phyloP scores from a whole-genome alignment of 2,113 vertebrate genomes.

The Plecotus auritus region DNA sequence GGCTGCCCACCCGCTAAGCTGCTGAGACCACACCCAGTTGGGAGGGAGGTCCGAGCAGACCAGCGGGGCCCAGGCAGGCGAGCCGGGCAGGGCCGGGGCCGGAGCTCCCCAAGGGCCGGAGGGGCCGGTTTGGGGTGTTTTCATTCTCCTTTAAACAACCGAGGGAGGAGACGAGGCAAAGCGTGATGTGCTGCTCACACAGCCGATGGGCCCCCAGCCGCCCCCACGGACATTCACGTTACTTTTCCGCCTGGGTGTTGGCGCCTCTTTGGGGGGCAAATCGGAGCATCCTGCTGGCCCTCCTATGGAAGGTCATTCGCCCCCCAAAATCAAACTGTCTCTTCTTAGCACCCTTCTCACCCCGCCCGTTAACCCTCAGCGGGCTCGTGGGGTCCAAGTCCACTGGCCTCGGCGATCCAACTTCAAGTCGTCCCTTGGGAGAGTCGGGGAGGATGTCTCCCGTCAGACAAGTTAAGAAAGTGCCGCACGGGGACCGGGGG shows the following conservation, averaged over 20 bases:
- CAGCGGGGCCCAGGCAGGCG: too few species aligned
- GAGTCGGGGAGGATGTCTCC: neutral
- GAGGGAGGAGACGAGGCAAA: conserved; percentile 1
- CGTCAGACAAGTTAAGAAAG: neutral
- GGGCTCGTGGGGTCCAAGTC: neutral
- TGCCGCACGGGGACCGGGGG: accelerated
- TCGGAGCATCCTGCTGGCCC: neutral
- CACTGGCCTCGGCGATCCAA: neutral
- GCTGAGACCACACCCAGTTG: conserved; percentile 38
- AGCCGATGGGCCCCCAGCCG: neutral
- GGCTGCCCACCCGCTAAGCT: conserved; percentile 1
- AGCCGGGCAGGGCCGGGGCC: too few species aligned
- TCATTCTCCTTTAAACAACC: neutral
- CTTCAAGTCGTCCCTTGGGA: neutral
- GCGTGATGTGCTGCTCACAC: neutral
- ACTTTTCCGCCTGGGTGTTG: neutral
- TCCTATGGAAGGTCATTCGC: neutral
- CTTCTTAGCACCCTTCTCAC: neutral
- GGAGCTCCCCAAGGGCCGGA: too few species aligned
- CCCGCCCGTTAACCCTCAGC: too few species aligned
- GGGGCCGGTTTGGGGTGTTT: neutral
- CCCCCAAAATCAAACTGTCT: neutral
- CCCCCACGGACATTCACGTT: conserved; percentile 5
- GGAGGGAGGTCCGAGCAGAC: neutral
- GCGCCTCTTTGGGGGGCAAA: too few species aligned